A percentile compares a stretch with the other conserved stretches of the same genome.
These are phyloP conservation scores for Stegastes partitus DNA, from an alignment of 2,113 vertebrate genomes.

Conservation along the genomic window DNA sequence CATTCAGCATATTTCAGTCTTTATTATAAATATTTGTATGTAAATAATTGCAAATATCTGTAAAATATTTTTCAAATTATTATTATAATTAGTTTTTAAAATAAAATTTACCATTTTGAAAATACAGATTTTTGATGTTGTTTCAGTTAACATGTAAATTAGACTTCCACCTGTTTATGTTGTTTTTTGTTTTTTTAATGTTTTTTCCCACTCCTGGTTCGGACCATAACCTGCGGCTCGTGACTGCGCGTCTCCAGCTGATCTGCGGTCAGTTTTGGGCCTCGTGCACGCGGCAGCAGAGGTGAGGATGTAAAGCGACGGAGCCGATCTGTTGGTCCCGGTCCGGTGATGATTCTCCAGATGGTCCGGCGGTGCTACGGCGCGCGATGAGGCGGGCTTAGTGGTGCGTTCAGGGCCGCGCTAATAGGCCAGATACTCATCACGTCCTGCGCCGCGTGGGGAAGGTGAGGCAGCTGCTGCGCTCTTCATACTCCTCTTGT, in stretches of 20 bases:
- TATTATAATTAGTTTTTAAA: too few relatives aligned
- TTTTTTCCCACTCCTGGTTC: too few relatives aligned
- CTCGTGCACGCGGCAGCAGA: constrained; percentile 54
- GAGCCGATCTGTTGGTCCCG: constrained; percentile 48
- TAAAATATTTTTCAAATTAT: too few relatives aligned
- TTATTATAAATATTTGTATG: too few relatives aligned
- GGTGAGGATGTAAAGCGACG: constrained; percentile 48
- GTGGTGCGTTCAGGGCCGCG: constrained; percentile 62
- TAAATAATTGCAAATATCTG: too few relatives aligned
- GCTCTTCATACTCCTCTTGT: constrained; percentile 71
- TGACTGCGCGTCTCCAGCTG: constrained; percentile 31
- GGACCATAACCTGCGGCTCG: too few relatives aligned
- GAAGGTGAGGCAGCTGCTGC: constrained; percentile 58
- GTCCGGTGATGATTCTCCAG: constrained; percentile 59
- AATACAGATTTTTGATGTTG: too few relatives aligned
- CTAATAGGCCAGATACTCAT: constrained; percentile 77
- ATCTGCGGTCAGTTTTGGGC: constrained; percentile 58
- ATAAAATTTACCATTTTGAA: too few relatives aligned
- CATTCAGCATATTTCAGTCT: too few relatives aligned
- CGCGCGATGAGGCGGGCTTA: constrained; percentile 18
- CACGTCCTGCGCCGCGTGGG: constrained; percentile 54
- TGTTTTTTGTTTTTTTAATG: too few relatives aligned
- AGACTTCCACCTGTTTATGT: too few relatives aligned
- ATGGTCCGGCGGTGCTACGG: constrained; percentile 27
- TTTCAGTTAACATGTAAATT: too few relatives aligned